Conservation (phyloP, 2,113 vertebrate genomes). For the Neolamprologus variostigma region DNA sequence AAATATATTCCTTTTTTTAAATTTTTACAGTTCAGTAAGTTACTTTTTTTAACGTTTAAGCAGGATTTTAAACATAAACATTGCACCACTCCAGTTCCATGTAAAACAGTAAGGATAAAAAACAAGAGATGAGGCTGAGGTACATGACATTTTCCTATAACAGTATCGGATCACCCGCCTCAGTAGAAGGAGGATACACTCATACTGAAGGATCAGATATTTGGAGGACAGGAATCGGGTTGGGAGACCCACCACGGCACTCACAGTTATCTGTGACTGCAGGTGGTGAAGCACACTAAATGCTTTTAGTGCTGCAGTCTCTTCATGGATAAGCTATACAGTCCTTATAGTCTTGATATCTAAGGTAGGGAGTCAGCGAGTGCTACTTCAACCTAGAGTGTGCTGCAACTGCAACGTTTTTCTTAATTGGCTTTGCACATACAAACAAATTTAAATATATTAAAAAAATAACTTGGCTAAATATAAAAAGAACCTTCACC, state of each 20-base stretch:
- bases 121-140: neutral
- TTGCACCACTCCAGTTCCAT: neutral
- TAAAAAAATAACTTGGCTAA: neutral
- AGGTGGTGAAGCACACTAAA: neutral
- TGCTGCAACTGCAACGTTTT: fast-evolving
- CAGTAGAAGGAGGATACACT: neutral
- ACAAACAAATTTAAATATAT: neutral
- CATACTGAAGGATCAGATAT: neutral
- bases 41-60: too few species aligned
- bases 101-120: neutral
- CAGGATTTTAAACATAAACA: too few species aligned
- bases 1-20: too few species aligned
- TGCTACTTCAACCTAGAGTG: neutral
- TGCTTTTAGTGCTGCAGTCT: neutral
- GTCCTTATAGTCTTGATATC: neutral
- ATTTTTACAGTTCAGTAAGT: too few species aligned
- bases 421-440: neutral
- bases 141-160: neutral
- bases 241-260: neutral
- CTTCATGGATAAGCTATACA: neutral
- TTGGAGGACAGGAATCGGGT: neutral
- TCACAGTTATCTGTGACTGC: neutral
- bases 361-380: neutral
- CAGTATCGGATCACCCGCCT: neutral
- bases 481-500: neutral